These are phyloP conservation scores for Romanogobio albipinnatus DNA, from an alignment of 2,113 vertebrate species.

Conservation along the genomic window DNA sequence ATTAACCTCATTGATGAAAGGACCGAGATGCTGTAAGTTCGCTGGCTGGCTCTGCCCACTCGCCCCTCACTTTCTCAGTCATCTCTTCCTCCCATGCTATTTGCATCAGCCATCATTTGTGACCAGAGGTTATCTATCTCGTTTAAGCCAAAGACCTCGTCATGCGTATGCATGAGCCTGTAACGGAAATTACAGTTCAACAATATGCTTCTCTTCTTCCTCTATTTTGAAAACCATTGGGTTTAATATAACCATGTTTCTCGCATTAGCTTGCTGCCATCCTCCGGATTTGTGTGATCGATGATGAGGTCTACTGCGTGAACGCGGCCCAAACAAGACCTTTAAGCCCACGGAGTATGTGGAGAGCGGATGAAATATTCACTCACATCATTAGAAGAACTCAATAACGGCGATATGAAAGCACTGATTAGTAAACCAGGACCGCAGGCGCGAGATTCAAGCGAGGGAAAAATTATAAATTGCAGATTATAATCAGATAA, in stretches of 20 bases:
- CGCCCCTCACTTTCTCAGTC: slow-evolving; percentile 55
- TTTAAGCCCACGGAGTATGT: slow-evolving; percentile 43
- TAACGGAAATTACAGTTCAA: slow-evolving; percentile 44
- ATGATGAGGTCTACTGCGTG: slow-evolving; percentile 46
- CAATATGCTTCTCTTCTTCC: slow-evolving; percentile 29
- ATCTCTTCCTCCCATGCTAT: slow-evolving; percentile 37
- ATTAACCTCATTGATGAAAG: slow-evolving; percentile 71
- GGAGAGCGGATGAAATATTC: slow-evolving; percentile 51
- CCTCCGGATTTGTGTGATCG: slow-evolving; percentile 48
- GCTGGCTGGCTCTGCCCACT: slow-evolving; percentile 52
- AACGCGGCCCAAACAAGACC: slow-evolving; percentile 45
- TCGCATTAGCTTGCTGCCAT: slow-evolving; percentile 22
- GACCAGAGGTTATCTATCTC: slow-evolving; percentile 47
- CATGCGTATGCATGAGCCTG: slow-evolving; percentile 43
- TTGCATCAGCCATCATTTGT: slow-evolving; percentile 43
- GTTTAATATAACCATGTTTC: slow-evolving; percentile 30
- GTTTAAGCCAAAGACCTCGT: slow-evolving; percentile 43
- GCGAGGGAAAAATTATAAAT: slow-evolving; percentile 56
- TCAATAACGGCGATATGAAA: slow-evolving; percentile 48
- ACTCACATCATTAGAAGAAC: slow-evolving; percentile 52
- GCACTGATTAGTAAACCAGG: slow-evolving; percentile 53
- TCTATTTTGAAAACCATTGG: slow-evolving; percentile 43
- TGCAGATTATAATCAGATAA: slow-evolving; percentile 60
- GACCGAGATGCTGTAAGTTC: slow-evolving; percentile 65
- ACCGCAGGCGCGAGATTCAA: slow-evolving; percentile 35